A percentile compares a stretch with the other conserved stretches of the same genome.
Conservation (phyloP, 2,113 vertebrate genomes). For the Erpornis zantholeuca region DNA sequence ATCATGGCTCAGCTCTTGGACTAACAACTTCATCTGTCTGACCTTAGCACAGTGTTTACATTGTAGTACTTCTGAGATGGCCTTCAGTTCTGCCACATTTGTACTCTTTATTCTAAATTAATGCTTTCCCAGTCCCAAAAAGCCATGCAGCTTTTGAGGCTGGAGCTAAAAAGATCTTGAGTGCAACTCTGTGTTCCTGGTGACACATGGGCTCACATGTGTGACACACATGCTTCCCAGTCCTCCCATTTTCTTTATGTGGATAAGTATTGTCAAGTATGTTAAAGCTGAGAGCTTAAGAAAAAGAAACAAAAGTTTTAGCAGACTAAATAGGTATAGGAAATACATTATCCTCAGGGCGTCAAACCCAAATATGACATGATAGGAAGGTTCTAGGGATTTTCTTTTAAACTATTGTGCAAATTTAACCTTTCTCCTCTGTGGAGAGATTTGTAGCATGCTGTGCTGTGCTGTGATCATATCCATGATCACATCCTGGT, state of each 20-base stretch:
- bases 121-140: neutral
- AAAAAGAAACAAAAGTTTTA: neutral
- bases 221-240: neutral
- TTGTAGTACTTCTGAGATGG: neutral
- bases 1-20: neutral
- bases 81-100: neutral
- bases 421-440: neutral
- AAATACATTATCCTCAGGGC: neutral
- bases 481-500: neutral
- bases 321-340: neutral
- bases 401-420: neutral
- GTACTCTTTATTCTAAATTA: neutral
- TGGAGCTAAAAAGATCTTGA: neutral
- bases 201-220: neutral
- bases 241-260: fast-evolving
- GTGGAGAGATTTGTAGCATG: fast-evolving
- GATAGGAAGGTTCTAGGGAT: neutral
- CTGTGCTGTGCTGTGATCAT: fast-evolving
- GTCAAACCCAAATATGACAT: neutral
- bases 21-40: neutral
- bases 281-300: neutral
- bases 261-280: neutral
- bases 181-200: fast-evolving
- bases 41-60: neutral
- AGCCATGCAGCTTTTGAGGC: neutral